These are phyloP conservation scores for Indicator indicator DNA, from an alignment of 2,113 vertebrate species.

Conservation along the genomic window DNA sequence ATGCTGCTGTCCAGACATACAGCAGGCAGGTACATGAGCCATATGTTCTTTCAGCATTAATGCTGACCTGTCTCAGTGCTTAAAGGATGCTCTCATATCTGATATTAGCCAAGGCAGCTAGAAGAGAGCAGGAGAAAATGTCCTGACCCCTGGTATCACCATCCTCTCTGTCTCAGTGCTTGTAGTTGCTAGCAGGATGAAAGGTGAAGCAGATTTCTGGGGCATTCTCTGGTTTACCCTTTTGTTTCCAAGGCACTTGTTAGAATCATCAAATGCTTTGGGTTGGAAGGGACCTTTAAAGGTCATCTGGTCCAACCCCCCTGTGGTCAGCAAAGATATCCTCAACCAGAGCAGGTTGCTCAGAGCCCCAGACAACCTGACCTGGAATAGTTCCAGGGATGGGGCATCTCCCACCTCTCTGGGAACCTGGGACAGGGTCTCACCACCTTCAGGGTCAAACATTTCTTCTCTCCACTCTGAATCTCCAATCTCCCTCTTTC, in stretches of 20 bases:
- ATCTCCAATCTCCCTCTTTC: no score
- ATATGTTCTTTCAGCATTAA: background rate
- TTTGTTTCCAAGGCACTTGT: background rate
- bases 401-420: no score
- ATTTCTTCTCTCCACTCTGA: no score
- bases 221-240: background rate
- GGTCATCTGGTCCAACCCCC: background rate
- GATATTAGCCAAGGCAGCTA: background rate
- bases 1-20: conserved; percentile 5
- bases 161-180: background rate
- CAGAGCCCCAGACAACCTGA: no score
- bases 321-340: background rate
- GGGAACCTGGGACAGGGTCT: no score
- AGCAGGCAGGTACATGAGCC: background rate
- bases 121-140: background rate
- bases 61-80: background rate
- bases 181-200: background rate
- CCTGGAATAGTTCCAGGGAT: no score
- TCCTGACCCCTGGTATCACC: background rate
- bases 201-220: background rate
- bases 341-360: background rate
- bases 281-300: background rate
- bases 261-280: background rate
- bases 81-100: background rate
- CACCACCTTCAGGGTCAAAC: no score